Percentiles rank a stretch among this genome's conserved stretches.
These are phyloP conservation scores for Gephyroberyx darwinii DNA, from an alignment of 2,797 vertebrate species.

Conservation along the genomic window DNA sequence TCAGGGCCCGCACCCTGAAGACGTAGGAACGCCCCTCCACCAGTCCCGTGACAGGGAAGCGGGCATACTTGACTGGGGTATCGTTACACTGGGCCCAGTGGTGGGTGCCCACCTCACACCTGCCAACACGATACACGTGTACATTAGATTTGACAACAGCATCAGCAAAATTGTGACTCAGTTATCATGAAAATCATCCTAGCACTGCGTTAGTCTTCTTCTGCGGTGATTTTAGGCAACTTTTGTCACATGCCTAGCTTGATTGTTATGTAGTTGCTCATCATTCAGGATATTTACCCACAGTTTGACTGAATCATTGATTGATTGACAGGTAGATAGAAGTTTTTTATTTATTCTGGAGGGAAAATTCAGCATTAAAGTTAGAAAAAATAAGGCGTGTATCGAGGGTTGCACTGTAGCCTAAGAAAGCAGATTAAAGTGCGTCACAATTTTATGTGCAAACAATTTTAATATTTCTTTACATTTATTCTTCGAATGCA, in stretches of 20 bases:
- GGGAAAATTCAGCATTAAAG: not conserved
- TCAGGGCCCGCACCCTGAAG: slow-evolving; percentile 93
- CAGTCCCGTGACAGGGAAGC: slow-evolving; percentile 96
- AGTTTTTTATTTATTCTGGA: slow-evolving; percentile 8
- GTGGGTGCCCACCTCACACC: slow-evolving; percentile 92
- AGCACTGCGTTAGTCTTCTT: not conserved
- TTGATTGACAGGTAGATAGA: not conserved
- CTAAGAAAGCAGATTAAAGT: not conserved
- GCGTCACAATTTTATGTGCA: not conserved
- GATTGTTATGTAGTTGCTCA: not conserved
- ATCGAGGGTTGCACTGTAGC: not conserved
- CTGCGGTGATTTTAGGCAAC: not conserved
- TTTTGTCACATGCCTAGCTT: not conserved
- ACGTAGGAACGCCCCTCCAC: slow-evolving; percentile 93
- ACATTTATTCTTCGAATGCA: not conserved
- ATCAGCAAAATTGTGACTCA: not conserved
- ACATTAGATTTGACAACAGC: not conserved
- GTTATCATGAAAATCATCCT: not conserved
- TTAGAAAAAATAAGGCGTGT: not conserved
- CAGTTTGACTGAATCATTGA: not conserved
- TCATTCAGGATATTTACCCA: not conserved
- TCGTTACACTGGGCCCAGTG: slow-evolving; percentile 98
- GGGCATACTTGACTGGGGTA: slow-evolving; percentile 93
- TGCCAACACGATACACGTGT: slow-evolving; percentile 55
- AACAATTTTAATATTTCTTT: not conserved